These are phyloP conservation scores for Malurus cyaneus DNA, from an alignment of 2,113 vertebrate species.

Conservation along the genomic window DNA sequence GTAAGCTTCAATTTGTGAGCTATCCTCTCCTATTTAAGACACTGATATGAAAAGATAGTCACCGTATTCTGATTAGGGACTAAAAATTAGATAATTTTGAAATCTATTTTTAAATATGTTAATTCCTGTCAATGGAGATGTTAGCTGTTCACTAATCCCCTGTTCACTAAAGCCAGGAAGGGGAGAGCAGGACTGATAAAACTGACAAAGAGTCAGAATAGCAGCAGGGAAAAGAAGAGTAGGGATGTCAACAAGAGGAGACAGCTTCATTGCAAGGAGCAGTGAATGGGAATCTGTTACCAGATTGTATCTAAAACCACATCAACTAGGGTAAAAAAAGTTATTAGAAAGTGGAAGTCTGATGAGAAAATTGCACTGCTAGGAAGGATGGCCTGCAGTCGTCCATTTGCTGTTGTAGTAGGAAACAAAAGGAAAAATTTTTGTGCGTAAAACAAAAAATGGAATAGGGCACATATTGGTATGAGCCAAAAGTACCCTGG, in stretches of 20 bases:
- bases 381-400: background rate
- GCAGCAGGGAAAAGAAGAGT: background rate
- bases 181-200: background rate
- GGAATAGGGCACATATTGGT: background rate
- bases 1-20: background rate
- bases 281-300: background rate
- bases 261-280: background rate
- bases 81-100: background rate
- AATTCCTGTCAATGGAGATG: background rate
- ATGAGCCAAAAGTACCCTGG: background rate
- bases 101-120: background rate
- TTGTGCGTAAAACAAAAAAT: background rate
- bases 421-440: background rate
- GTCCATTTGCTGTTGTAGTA: background rate
- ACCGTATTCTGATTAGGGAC: background rate
- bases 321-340: background rate
- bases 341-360: background rate
- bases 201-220: background rate
- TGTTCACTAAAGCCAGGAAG: background rate
- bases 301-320: background rate
- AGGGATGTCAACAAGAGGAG: background rate
- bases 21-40: background rate
- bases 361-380: background rate
- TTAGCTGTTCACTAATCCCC: background rate
- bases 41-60: background rate